phyloP scores from a whole-genome alignment of 53 echinoderm and acorn worm species.

The Henricia sp. region DNA sequence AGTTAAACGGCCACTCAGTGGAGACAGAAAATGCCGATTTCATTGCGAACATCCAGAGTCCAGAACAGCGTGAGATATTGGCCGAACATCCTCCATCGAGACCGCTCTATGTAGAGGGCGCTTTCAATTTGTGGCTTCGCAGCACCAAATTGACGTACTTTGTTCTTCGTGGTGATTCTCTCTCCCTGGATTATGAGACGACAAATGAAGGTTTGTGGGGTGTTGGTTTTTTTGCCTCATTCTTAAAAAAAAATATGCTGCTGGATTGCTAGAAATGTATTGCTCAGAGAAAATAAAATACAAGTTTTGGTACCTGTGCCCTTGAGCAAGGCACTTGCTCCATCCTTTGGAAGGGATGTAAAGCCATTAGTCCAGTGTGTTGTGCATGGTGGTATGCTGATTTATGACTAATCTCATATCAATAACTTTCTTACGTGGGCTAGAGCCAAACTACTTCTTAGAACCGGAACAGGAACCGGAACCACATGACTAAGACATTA shows the following conservation, averaged over 20 bases:
- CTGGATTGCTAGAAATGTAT: no score
- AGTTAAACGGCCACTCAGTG: slow-evolving; percentile 44
- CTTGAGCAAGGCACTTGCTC: no score
- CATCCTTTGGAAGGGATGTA: no score
- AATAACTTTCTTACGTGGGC: no score
- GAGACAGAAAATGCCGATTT: slow-evolving; percentile 71
- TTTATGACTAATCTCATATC: no score
- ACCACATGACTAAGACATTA: no score
- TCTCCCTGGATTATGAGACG: slow-evolving; percentile 47
- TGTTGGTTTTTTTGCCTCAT: not conserved
- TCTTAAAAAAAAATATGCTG: not conserved
- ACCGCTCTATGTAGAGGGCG: slow-evolving; percentile 93
- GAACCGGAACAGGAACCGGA: no score
- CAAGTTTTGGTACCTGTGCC: no score
- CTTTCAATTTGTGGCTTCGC: slow-evolving; percentile 93
- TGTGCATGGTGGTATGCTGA: no score
- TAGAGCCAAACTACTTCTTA: no score
- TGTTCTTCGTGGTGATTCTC: slow-evolving; percentile 81
- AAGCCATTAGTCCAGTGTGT: no score
- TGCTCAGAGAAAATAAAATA: no score
- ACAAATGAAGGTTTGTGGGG: slow-evolving; percentile 36
- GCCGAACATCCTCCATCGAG: slow-evolving; percentile 77
- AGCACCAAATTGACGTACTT: slow-evolving; percentile 78
- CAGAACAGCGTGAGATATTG: slow-evolving; percentile 85
- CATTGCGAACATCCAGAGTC: slow-evolving; percentile 89